These are phyloP conservation scores for Drosophila leontia DNA, from an alignment of 1,140 invertebrate species.

Conservation along the genomic window DNA sequence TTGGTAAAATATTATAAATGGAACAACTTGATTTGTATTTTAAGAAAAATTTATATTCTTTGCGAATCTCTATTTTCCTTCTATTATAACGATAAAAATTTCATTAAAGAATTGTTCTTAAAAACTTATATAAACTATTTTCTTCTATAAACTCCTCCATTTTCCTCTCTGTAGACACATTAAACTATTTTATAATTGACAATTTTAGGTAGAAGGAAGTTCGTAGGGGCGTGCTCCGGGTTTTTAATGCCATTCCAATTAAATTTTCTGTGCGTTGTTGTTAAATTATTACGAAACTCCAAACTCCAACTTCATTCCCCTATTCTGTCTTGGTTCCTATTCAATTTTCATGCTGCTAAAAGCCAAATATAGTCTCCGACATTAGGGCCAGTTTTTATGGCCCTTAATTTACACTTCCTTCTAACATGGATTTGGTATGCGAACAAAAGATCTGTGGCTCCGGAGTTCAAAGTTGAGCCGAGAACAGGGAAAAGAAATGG, in stretches of 20 bases:
- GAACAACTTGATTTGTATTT: no score
- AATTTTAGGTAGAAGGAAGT: constrained; percentile 36
- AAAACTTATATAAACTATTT: no score
- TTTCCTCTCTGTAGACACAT: background rate
- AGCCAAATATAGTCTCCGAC: constrained; percentile 64
- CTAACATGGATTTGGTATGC: constrained; percentile 13
- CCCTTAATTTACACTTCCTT: constrained; percentile 82
- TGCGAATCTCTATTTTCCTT: no score
- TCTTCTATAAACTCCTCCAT: no score
- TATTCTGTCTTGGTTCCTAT: constrained; percentile 13
- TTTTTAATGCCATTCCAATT: constrained; percentile 63
- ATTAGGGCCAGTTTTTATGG: constrained; percentile 67
- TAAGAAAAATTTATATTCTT: no score
- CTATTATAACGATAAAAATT: no score
- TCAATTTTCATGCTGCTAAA: constrained; percentile 76
- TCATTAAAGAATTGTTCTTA: no score
- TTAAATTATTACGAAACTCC: constrained; percentile 62
- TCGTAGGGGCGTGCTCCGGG: constrained; percentile 37
- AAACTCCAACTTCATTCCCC: background rate
- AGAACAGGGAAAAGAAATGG: constrained; percentile 52
- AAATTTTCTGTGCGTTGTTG: constrained; percentile 32
- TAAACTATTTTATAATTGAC: constrained; percentile 22
- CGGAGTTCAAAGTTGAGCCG: constrained; percentile 48
- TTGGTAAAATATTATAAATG: no score
- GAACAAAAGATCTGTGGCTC: constrained; percentile 18